Conservation (phyloP, 2,888 invertebrate genomes). For the Magallana nippona region DNA sequence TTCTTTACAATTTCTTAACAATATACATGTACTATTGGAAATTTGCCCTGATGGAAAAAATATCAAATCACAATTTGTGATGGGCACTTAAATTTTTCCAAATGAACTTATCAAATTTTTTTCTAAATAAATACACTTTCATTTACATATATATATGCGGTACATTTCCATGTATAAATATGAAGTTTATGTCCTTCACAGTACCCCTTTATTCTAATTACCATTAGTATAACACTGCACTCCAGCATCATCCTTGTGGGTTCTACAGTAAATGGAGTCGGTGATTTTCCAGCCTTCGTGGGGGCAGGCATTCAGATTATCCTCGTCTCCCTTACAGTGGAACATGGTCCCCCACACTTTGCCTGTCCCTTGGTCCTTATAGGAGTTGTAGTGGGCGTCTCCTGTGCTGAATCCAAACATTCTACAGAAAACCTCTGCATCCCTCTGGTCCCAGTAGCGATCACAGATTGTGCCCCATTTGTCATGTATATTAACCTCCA, state of each 20-base stretch:
- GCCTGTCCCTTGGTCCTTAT: conserved; percentile 58
- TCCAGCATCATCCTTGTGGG: conserved; percentile 66
- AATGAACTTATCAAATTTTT: too few species aligned
- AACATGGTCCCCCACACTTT: conserved; percentile 71
- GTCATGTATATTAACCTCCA: conserved; percentile 86
- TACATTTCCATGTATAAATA: neutral
- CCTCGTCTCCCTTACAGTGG: conserved; percentile 69
- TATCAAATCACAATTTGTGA: too few species aligned
- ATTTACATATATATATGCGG: too few species aligned
- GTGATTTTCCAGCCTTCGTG: conserved; percentile 70
- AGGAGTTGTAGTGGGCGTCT: conserved; percentile 58
- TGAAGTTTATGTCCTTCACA: neutral
- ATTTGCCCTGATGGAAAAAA: too few species aligned
- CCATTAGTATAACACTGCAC: conserved; percentile 72
- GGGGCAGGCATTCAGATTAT: conserved; percentile 66
- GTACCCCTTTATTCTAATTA: conserved; percentile 46
- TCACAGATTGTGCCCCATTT: conserved; percentile 88
- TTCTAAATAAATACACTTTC: too few species aligned
- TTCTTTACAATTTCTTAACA: too few species aligned
- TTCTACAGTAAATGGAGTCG: conserved; percentile 57
- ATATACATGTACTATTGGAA: too few species aligned
- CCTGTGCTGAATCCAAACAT: conserved; percentile 68
- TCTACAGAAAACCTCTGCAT: conserved; percentile 83
- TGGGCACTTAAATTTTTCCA: too few species aligned
- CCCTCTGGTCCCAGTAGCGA: conserved; percentile 86